These are phyloP conservation scores for Stichopus chloronotus DNA, from an alignment of 35 echinoderm and acorn worm species.

Conservation along the genomic window DNA sequence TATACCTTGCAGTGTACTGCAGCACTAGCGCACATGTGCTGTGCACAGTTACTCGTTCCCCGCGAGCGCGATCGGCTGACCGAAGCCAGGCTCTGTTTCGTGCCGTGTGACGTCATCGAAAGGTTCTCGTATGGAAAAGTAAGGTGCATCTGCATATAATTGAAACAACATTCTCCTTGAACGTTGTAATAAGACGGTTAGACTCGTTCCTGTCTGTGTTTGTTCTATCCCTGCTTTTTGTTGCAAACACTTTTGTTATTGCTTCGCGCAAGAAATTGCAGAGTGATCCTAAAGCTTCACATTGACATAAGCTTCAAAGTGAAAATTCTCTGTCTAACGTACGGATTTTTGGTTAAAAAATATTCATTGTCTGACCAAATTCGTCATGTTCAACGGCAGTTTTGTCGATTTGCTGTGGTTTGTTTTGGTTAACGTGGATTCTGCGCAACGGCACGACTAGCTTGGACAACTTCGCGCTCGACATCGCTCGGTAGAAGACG, in stretches of 20 bases:
- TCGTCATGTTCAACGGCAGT: conserved; percentile 15
- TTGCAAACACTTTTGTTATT: background rate
- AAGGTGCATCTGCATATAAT: no score
- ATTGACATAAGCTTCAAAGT: conserved; percentile 11
- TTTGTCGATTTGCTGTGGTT: conserved; percentile 26
- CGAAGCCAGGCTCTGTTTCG: background rate
- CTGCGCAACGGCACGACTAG: conserved; percentile 2
- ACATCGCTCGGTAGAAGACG: no score
- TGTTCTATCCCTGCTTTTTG: background rate
- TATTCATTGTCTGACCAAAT: conserved; percentile 1
- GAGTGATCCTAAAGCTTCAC: no score
- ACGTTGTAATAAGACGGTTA: no score
- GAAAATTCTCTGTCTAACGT: background rate
- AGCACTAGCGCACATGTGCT: background rate
- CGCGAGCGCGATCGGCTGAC: background rate
- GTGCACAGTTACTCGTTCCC: background rate
- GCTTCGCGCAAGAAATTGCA: no score
- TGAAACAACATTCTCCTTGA: no score
- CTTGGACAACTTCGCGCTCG: no score
- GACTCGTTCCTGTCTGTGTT: no score
- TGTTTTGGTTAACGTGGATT: conserved; percentile 13
- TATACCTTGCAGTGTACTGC: background rate
- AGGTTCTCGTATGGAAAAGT: background rate
- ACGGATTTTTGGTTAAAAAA: conserved; percentile 6
- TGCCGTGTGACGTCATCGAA: conserved; percentile 20